Base-by-base conservation (phyloP, 2,113 vertebrate species). In the Mus spicilegus region DNA sequence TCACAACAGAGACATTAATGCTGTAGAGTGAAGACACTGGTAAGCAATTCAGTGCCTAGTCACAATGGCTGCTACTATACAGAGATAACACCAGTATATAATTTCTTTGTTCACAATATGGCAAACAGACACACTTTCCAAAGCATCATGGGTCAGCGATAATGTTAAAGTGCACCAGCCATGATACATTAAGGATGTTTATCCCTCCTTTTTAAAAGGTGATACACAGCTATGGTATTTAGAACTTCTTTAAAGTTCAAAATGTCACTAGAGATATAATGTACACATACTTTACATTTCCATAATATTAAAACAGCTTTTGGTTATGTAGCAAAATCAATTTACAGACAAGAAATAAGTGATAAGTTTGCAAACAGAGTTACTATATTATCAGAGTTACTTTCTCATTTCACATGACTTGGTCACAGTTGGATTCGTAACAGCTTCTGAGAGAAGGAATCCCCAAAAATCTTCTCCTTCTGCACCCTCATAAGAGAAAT, bases 311-410 rank as follows among this genome's bases (percentile, higher is more conserved):
- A 90, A 82, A 77, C 16, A 58, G 10, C 22, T 51, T 86, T 86
- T 75, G 63, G 42, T 92, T 65, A 92, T 24, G 11, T 76, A 82
- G 84, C 58, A 89, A 94, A 86, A 88, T 93, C 3, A 51, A 7
- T 49, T 69, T 54, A 70, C 1, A 51, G 76, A 80, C 39, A 26
- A 76, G 63, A 4, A 86, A 91, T 28, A 84, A 82, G 91, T 17
- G 39, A 13, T 13, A 51, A 89, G 72, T 16, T n/a, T 80, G 5
- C 36, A 80, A 5, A 90, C 56, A 5, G 22, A 63, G 13, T 73
- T 2, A 20, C 28, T 17, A 39, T 54, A 30, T 72, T 81, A 89
- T n/a, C 24, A 42, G 10, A 78, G 9, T 54, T 49, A 77, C 19
- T 95, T 94, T 5, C 13, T 63, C 20, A 54, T 3, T 86, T 91